Evolutionary conservation across 2,888 invertebrate genomes (phyloP).

Genomic region (Diogma glabrata): DNA sequence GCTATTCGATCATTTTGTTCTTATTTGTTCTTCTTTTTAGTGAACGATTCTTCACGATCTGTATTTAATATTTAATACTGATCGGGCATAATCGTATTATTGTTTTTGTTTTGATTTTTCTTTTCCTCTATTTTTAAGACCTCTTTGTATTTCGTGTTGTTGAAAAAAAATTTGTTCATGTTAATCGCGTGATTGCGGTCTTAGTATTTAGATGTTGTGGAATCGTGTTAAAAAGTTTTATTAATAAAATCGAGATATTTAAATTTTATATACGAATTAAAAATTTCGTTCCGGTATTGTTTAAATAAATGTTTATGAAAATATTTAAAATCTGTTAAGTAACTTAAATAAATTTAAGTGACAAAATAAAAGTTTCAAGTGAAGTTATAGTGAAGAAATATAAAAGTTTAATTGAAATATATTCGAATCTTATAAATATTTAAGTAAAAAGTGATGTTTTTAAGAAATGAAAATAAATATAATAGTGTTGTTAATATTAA

Average conservation of each 20-base stretch:
- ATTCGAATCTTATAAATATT: background rate
- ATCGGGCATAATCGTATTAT: constrained; percentile 4
- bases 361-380: constrained; percentile 3
- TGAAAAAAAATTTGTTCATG: background rate
- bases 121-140: background rate
- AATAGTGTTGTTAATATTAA: constrained; percentile 5
- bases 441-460: constrained; percentile 1
- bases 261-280: too few species aligned
- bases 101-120: constrained; percentile 8
- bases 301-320: too few species aligned
- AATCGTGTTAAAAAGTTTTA: background rate
- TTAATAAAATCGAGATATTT: background rate
- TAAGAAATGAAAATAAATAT: constrained; percentile 4
- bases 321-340: too few species aligned
- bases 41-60: background rate
- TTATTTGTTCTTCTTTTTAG: background rate
- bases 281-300: too few species aligned
- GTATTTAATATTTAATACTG: background rate
- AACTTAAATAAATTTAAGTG: too few species aligned
- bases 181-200: constrained; percentile 7
- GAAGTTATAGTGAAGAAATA: too few species aligned
- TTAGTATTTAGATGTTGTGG: background rate
- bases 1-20: background rate
- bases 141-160: constrained; percentile 1
- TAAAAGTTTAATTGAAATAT: background rate